Base-by-base conservation (phyloP, 2,113 vertebrate species). In the Nibea coibor region DNA sequence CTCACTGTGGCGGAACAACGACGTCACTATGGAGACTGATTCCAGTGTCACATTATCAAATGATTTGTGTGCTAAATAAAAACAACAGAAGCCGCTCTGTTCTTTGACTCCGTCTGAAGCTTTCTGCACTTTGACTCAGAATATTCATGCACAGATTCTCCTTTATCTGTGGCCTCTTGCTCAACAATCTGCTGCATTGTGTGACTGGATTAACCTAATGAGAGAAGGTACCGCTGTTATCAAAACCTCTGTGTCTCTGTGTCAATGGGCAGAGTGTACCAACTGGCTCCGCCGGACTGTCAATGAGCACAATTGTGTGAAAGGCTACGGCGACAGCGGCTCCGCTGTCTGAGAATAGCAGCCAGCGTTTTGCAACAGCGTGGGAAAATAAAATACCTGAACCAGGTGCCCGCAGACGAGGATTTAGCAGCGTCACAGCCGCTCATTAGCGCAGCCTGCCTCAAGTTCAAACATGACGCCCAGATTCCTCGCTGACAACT, bases 301-400 rank as follows among this genome's bases (percentile, higher is more conserved):
- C 81, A 89, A n/a, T 64, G 64, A 65, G 47, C n/a, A 9, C 10
- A 75, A 89, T 74, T 88, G 78, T 82, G 75, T 10, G 45, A 63
- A 73, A 75, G 51, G 28, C 71, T 31, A 47, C 2, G 24, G 48
- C n/a, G 20, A 61, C 66, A 73, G 65, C 31, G 43, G 65, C 68
- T 26, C 31, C 53, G 16, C 6, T 31, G 67, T 81, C 39, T 78
- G 56, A 62, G 17, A 62, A 58, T 58, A 26, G 10, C 45, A 62
- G 74, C 58, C 14, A 0, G 28, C 4, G 11, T 72, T 90, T 80
- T 80, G 83, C 82, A 84, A 81, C 53, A 81, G 75, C 78, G 54
- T 91, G 89, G 85, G 83, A 91, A 93, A 89, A 88, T 54, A 0
- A 53, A 72, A 66, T 67, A 81, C 73, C 43, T 81, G 48, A 66